phyloP scores from a whole-genome alignment of 2,888 invertebrate species.

The Steinernema carpocapsae region DNA sequence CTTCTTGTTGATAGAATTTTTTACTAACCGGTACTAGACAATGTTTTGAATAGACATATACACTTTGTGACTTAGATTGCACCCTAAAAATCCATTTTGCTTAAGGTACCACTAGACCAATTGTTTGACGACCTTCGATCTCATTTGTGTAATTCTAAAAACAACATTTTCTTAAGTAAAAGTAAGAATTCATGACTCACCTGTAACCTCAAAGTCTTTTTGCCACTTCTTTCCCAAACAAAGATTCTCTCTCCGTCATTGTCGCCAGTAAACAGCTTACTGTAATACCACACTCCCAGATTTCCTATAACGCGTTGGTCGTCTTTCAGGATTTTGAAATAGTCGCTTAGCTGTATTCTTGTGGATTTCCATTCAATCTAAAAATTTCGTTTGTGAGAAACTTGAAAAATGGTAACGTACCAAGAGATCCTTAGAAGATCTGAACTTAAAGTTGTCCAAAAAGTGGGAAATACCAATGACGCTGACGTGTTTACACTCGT shows the following conservation, averaged over 20 bases:
- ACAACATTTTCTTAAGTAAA: background rate
- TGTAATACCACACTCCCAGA: constrained; percentile 26
- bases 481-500: constrained; percentile 26
- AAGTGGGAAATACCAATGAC: constrained; percentile 28
- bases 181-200: background rate
- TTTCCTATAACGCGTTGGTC: constrained; percentile 13
- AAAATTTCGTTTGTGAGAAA: background rate
- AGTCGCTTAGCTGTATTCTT: constrained; percentile 30
- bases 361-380: constrained; percentile 30
- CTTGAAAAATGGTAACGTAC: background rate
- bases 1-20: too few relatives aligned
- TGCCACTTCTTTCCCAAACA: background rate
- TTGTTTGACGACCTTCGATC: constrained; percentile 8
- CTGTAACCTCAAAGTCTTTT: constrained; percentile 4
- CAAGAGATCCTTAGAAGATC: background rate
- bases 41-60: too few relatives aligned
- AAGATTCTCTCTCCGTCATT: constrained; percentile 18
- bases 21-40: too few relatives aligned
- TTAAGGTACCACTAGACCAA: constrained; percentile 7
- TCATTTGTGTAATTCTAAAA: constrained; percentile 27
- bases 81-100: background rate
- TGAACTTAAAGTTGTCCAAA: background rate
- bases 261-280: constrained; percentile 8
- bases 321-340: constrained; percentile 26
- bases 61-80: constrained; percentile 3